Percentiles rank a stretch among this genome's conserved stretches.
phyloP scores from a whole-genome alignment of 2,888 invertebrate species.

The Leptodirus hochenwartii region DNA sequence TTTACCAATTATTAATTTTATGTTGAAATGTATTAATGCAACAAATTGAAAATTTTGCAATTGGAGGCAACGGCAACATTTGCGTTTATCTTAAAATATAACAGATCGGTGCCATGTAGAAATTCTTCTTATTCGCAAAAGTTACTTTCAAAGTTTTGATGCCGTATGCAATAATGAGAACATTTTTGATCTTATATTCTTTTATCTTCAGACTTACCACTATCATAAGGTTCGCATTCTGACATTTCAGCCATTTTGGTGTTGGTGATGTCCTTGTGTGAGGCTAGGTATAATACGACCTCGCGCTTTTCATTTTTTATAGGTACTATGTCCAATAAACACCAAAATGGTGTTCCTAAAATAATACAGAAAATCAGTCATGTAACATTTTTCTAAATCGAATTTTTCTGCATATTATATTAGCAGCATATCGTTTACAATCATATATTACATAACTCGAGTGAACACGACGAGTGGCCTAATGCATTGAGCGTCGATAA shows the following conservation, averaged over 20 bases:
- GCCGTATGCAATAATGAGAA: too few species aligned
- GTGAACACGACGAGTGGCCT: too few species aligned
- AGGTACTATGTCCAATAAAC: conserved; percentile 90
- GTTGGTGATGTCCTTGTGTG: conserved; percentile 91
- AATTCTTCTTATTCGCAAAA: too few species aligned
- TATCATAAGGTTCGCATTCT: conserved; percentile 69
- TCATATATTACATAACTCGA: not conserved
- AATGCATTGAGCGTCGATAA: too few species aligned
- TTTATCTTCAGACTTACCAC: conserved; percentile 46
- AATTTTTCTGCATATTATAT: not conserved
- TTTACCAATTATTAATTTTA: too few species aligned
- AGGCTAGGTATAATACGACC: conserved; percentile 88
- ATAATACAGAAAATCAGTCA: conserved; percentile 12
- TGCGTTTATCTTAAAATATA: too few species aligned
- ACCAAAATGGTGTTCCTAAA: conserved; percentile 84
- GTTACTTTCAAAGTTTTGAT: too few species aligned
- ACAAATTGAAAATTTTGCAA: too few species aligned
- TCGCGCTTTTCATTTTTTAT: conserved; percentile 97
- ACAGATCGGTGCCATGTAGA: too few species aligned
- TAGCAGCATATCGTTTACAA: not conserved
- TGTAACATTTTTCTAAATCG: not conserved
- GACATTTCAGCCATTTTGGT: conserved; percentile 78
- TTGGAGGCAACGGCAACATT: too few species aligned
- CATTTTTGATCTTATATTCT: too few species aligned
- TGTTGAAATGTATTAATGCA: too few species aligned